Evolutionary conservation across 35 echinoderm and acorn worm genomes (phyloP), one percentile per base, ranked within the genome.

Genomic region (Patiria miniata): DNA sequence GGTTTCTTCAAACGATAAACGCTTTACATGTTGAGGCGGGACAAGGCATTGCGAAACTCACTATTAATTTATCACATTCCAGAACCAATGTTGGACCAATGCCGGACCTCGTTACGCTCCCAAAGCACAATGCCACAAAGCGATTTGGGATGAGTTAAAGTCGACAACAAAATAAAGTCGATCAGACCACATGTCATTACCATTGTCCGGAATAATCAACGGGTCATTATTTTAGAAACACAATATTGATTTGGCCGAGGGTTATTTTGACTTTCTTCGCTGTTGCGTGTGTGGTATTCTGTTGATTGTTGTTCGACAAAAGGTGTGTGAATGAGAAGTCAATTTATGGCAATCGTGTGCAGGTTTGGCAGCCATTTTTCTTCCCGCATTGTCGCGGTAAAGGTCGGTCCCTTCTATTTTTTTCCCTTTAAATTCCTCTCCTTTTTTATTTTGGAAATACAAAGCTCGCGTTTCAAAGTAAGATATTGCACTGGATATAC

Each of bases 401-500:
- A 73, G 65, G 65, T 73, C 65, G 29, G 4, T 23, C 65, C 65
- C 65, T 73, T 73, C 29, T 30, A 23, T 18, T 23, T 26, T 34
- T 36, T 26, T 34, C 12, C n/a, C n/a, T n/a, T 4, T 47, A 6
- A 47, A 6, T 47, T 47, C 42, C 34, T 73, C 65, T 30, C 65
- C 29, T 34, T 73, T 73, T n/a, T n/a, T n/a, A n/a, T n/a, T n/a
- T 73, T 73, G 26, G 65, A 73, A 73, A 73, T 30, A 73, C 65
- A 73, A 73, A 23, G 65, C 65, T 73, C 29, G 65, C 34, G 34
- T 69, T 69, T 69, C 61, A 69, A 69, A 36, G 65, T 73, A 23
- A 73, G 29, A 30, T 73, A 73, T 73, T 73, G 65, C 26, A 34
- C 65, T 73, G 65, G 65, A 73, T 73, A 73, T 34, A 73, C n/a